These are phyloP conservation scores for Aphelocoma coerulescens DNA, from an alignment of 2,113 vertebrate genomes.

Conservation along the genomic window DNA sequence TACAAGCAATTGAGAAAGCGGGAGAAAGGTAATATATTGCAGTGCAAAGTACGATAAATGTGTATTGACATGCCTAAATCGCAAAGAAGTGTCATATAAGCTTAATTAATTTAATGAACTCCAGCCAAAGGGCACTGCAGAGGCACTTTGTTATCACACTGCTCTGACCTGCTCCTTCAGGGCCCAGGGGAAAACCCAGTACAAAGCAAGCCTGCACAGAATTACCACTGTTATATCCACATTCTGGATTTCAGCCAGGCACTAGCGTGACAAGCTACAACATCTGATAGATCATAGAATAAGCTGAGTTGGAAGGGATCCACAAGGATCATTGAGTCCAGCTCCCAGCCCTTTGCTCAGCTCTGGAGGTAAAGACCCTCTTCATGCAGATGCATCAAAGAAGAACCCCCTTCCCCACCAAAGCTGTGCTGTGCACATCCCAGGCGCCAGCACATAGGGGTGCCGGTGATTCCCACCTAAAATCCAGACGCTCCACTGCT, in stretches of 20 bases:
- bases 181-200: not conserved
- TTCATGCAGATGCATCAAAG: not conserved
- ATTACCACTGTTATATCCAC: not conserved
- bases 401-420: not conserved
- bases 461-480: not conserved
- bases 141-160: not conserved
- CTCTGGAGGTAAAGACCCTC: not conserved
- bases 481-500: not conserved
- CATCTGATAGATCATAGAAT: accelerated
- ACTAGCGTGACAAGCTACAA: not conserved
- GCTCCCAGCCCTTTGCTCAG: not conserved
- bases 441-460: not conserved
- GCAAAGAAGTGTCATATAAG: not conserved
- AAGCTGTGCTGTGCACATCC: not conserved
- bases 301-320: not conserved
- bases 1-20: not conserved
- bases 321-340: accelerated
- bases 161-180: not conserved
- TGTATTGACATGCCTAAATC: not conserved
- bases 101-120: conserved; percentile 10
- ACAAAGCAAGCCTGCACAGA: not conserved
- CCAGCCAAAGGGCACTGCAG: not conserved
- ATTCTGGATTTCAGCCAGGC: not conserved
- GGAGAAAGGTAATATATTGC: not conserved
- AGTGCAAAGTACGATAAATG: not conserved